Evolutionary conservation across 2,113 vertebrate species (phyloP).

Genomic region (Xiphophorus maculatus): DNA sequence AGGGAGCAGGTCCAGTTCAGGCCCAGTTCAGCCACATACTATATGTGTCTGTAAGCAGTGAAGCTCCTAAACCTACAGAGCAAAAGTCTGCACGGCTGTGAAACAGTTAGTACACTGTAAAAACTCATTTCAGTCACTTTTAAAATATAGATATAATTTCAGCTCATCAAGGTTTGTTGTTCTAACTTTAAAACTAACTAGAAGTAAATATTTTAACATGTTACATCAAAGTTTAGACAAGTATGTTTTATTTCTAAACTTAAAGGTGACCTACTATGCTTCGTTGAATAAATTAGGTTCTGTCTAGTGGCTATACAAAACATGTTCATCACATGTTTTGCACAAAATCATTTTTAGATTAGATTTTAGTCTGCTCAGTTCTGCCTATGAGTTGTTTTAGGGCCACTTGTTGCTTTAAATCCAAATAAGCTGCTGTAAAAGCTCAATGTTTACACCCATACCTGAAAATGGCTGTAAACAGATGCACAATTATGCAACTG

Average conservation of each 20-base stretch:
- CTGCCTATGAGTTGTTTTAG: too few species aligned
- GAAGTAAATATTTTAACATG: neutral
- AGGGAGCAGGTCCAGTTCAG: neutral
- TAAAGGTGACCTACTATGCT: neutral
- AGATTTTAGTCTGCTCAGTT: too few species aligned
- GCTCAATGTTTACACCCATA: too few species aligned
- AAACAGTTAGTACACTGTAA: constrained; percentile 4
- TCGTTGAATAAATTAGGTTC: too few species aligned
- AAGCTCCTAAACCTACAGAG: constrained; percentile 10
- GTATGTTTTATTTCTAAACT: neutral
- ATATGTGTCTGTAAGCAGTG: constrained; percentile 28
- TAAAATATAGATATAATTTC: neutral
- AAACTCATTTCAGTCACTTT: neutral
- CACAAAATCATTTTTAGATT: too few species aligned
- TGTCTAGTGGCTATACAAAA: too few species aligned
- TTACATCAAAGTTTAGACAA: neutral
- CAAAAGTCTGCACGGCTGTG: constrained; percentile 32
- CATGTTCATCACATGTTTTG: too few species aligned
- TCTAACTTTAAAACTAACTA: neutral
- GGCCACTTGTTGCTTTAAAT: too few species aligned
- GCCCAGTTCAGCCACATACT: constrained; percentile 43
- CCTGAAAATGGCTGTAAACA: too few species aligned
- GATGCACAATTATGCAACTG: too few species aligned
- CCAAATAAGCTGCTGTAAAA: too few species aligned
- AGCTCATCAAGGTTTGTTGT: neutral